phyloP scores from a whole-genome alignment of 53 echinoderm and acorn worm genomes.

The Echinometra lucunter region DNA sequence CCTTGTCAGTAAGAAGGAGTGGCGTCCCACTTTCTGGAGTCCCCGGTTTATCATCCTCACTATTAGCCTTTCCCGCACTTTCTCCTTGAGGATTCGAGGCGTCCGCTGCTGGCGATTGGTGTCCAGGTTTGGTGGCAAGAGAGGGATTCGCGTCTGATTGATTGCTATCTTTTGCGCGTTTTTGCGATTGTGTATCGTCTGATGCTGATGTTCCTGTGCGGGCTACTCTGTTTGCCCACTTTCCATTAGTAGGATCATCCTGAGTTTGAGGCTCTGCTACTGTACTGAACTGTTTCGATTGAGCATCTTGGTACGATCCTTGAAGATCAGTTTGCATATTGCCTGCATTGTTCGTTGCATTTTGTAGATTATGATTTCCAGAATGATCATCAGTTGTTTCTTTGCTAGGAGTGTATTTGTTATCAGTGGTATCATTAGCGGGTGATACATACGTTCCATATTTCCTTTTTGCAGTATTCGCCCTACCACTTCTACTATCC shows the following conservation, averaged over 20 bases:
- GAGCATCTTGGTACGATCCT: neutral
- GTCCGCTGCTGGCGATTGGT: neutral
- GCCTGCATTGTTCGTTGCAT: neutral
- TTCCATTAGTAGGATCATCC: neutral
- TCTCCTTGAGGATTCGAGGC: neutral
- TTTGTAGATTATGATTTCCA: neutral
- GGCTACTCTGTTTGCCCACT: neutral
- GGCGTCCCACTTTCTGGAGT: constrained; percentile 53
- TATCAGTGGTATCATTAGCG: neutral
- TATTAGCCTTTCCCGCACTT: neutral
- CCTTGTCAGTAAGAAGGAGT: neutral
- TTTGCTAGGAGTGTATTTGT: neutral
- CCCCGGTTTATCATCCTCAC: constrained; percentile 16
- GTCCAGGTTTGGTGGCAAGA: constrained; percentile 9
- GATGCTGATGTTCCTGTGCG: neutral
- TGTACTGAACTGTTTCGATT: neutral
- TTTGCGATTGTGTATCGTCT: neutral
- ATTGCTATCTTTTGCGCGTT: neutral
- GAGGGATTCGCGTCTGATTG: constrained; percentile 23
- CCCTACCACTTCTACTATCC: neutral
- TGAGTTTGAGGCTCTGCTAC: neutral
- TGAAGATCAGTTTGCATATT: neutral
- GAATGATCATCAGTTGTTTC: neutral
- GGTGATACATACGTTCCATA: neutral
- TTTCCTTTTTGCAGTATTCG: constrained; percentile 2